phyloP scores from a whole-genome alignment of 2,113 vertebrate genomes.

The Actinemys pallida region DNA sequence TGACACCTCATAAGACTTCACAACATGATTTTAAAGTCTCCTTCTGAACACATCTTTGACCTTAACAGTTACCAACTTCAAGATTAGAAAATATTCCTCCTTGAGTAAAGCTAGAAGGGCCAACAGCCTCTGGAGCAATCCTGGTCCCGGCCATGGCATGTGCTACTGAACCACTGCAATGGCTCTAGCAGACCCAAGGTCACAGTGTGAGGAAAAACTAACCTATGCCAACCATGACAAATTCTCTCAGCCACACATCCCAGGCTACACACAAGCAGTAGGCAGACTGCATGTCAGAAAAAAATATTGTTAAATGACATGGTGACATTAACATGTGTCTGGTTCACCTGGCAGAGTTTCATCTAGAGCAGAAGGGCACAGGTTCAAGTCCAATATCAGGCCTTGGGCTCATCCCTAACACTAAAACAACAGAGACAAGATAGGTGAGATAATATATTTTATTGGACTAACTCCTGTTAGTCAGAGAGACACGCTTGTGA shows the following conservation, averaged over 20 bases:
- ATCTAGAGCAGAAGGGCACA: slow-evolving; percentile 51
- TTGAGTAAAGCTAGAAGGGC: background rate
- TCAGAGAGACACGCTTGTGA: background rate
- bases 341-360: slow-evolving; percentile 5
- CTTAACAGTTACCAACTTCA: background rate
- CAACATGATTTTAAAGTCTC: background rate
- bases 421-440: slow-evolving; percentile 14
- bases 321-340: background rate
- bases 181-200: background rate
- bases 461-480: background rate
- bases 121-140: accelerated
- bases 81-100: background rate
- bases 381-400: background rate
- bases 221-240: background rate
- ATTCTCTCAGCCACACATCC: background rate
- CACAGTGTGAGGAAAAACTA: background rate
- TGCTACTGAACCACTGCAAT: background rate
- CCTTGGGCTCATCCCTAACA: slow-evolving; percentile 13
- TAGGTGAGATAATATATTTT: background rate
- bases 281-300: slow-evolving; percentile 12
- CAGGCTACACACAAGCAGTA: background rate
- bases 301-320: slow-evolving; percentile 2
- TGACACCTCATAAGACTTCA: background rate
- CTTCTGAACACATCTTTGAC: background rate
- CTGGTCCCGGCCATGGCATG: background rate